Conservation (phyloP, 2,797 vertebrate species). For the Discoglossus pictus region DNA sequence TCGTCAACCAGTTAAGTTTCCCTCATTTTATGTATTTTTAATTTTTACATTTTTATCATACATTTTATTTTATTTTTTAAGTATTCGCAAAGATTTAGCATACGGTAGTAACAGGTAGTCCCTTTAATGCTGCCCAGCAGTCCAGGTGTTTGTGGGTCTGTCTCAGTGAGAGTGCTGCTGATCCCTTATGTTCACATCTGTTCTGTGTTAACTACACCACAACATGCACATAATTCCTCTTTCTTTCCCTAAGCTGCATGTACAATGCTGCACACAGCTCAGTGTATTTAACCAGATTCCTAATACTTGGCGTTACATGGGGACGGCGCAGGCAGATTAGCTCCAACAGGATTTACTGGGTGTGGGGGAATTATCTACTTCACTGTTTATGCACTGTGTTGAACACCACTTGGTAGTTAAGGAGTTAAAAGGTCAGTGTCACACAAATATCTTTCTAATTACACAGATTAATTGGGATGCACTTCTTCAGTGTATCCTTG, state of each 20-base stretch:
- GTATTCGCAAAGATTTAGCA: too few species aligned
- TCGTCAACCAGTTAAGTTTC: too few species aligned
- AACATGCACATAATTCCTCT: conserved; percentile 5
- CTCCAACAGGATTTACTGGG: background rate
- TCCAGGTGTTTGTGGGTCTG: too few species aligned
- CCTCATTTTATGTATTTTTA: too few species aligned
- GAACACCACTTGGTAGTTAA: conserved; percentile 2
- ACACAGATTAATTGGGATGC: conserved; percentile 12
- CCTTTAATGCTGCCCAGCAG: too few species aligned
- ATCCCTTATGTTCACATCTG: too few species aligned
- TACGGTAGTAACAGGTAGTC: too few species aligned
- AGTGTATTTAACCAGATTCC: conserved; percentile 1
- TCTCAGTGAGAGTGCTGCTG: too few species aligned
- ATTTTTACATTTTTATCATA: too few species aligned
- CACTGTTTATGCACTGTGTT: background rate
- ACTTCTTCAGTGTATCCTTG: conserved; percentile 2
- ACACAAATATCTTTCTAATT: conserved; percentile 8
- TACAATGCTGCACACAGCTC: conserved; percentile 1
- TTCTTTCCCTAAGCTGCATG: background rate
- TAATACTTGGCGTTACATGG: conserved; percentile 5
- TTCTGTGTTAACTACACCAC: background rate
- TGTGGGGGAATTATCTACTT: background rate
- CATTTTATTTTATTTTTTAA: too few species aligned
- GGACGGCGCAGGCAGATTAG: background rate
- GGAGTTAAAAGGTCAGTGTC: conserved; percentile 1